These are phyloP conservation scores for Ahaetulla prasina DNA, from an alignment of 2,113 vertebrate species.

Conservation along the genomic window DNA sequence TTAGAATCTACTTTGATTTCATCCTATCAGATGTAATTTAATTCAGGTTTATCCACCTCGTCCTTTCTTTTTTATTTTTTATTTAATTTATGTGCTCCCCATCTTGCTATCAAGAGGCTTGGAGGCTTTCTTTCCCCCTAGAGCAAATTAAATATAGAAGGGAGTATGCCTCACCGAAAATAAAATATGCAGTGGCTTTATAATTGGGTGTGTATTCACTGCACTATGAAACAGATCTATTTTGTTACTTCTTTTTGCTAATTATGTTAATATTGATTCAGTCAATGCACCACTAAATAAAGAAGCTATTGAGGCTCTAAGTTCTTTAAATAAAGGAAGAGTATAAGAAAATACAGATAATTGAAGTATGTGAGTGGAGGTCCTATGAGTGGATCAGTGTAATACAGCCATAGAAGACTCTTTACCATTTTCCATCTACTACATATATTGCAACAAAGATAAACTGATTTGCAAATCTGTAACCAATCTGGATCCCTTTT, in stretches of 20 bases:
- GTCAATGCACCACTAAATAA: not conserved
- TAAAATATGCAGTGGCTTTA: too few relatives aligned
- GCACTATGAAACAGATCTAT: not conserved
- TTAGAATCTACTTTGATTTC: not conserved
- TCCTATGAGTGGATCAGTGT: not conserved
- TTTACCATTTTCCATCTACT: not conserved
- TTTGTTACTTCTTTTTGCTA: not conserved
- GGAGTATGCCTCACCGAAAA: not conserved
- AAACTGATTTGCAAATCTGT: not conserved
- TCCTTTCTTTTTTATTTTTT: not conserved
- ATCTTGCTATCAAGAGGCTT: not conserved
- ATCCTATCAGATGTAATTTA: not conserved
- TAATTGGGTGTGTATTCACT: not conserved
- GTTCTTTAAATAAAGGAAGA: not conserved
- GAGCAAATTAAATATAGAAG: not conserved
- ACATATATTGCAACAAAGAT: too few relatives aligned
- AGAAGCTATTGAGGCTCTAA: not conserved
- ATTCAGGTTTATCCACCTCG: not conserved
- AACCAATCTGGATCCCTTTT: not conserved
- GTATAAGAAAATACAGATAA: not conserved
- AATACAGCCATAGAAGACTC: not conserved
- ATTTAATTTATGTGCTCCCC: not conserved
- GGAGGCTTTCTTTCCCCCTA: not conserved
- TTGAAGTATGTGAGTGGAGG: not conserved
- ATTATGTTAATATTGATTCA: not conserved